Conservation (phyloP, 1,140 invertebrate species). For the Anoplolepis gracilipes region DNA sequence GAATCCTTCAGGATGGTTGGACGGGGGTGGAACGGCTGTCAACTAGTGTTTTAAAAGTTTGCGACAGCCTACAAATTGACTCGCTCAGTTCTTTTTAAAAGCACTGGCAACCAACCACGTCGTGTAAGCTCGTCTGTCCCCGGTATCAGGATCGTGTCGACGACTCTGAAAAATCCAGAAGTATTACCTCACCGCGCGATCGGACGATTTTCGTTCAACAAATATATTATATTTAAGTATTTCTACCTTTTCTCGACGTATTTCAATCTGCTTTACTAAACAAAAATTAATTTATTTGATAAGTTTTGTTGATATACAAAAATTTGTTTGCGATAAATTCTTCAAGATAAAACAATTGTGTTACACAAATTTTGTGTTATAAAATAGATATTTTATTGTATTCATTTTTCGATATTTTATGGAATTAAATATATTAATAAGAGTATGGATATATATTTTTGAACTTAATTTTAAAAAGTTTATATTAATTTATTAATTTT, state of each 20-base stretch:
- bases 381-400: not conserved
- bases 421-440: not conserved
- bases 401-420: not conserved
- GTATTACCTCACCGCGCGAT: constrained; percentile 23
- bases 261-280: not conserved
- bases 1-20: constrained; percentile 79
- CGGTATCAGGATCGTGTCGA: constrained; percentile 61
- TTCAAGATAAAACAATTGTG: not conserved
- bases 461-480: too few relatives aligned
- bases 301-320: not conserved
- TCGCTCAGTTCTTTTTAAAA: constrained; percentile 87
- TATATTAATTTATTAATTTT: too few relatives aligned
- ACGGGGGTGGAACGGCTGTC: constrained; percentile 81
- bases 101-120: constrained; percentile 84
- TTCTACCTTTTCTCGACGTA: not conserved
- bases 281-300: not conserved
- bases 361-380: not conserved
- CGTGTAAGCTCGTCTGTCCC: constrained; percentile 66
- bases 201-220: constrained; percentile 15
- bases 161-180: constrained; percentile 63
- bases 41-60: constrained; percentile 87
- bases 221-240: constrained; percentile 38
- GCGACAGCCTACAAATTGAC: constrained; percentile 86
- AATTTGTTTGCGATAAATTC: not conserved
- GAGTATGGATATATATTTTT: too few relatives aligned